phyloP scores from a whole-genome alignment of 2,797 vertebrate species.

The Aplochiton taeniatus region DNA sequence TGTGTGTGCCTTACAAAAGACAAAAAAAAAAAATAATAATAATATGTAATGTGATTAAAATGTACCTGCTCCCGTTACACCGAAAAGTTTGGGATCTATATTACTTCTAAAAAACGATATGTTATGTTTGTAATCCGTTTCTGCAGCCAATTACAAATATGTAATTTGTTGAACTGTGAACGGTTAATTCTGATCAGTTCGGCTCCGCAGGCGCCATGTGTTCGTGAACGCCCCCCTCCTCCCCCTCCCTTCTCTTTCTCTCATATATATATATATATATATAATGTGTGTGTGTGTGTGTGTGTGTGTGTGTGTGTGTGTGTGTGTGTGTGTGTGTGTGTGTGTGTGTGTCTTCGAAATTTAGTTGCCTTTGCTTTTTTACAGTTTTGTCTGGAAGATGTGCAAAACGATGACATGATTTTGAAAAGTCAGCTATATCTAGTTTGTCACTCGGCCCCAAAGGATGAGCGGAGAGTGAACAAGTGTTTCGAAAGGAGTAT shows the following conservation, averaged over 20 bases:
- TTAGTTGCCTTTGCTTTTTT: no score
- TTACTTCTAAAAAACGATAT: no score
- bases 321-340: neutral
- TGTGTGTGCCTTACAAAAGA: no score
- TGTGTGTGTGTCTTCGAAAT: neutral
- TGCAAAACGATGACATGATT: conserved; percentile 85
- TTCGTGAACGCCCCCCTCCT: neutral
- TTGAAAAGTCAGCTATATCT: conserved; percentile 81
- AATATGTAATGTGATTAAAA: no score
- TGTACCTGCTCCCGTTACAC: no score
- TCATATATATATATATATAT: conserved; percentile 41
- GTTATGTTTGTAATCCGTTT: no score
- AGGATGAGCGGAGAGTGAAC: conserved; percentile 72
- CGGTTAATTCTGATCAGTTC: conserved; percentile 4
- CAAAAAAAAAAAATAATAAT: no score
- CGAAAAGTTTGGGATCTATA: no score
- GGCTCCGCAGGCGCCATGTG: conserved; percentile 15
- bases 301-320: no score
- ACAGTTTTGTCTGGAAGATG: no score
- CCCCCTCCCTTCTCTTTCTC: no score
- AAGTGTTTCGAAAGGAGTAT: conserved; percentile 87
- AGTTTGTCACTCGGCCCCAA: conserved; percentile 86
- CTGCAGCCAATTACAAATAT: no score
- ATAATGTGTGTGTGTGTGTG: neutral
- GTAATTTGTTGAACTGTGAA: conserved; percentile 3